Percentiles rank a stretch among this genome's conserved stretches.
Evolutionary conservation across 1,140 invertebrate species (phyloP).

Genomic region (Aphaenogaster ashmeadi): DNA sequence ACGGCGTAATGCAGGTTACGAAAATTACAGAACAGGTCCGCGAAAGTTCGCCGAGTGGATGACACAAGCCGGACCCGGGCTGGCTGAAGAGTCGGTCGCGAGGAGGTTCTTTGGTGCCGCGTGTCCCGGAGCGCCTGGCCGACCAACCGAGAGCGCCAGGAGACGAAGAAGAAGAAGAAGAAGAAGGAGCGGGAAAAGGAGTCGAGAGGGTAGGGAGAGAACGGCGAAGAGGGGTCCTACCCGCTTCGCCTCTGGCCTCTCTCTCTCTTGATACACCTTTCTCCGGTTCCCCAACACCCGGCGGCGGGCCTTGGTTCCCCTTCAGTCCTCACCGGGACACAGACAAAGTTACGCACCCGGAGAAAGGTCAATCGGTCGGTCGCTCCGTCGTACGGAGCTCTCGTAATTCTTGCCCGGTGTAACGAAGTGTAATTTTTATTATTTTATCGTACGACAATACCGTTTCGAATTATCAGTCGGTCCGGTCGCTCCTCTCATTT

Average conservation of each 20-base stretch:
- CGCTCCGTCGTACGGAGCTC: constrained; percentile 66
- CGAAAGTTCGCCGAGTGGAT: constrained; percentile 4
- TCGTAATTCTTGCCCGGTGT: constrained; percentile 49
- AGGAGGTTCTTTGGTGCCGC: constrained; percentile 1
- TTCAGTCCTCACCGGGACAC: constrained; percentile 85
- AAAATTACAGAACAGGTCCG: not conserved
- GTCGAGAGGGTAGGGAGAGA: constrained; percentile 68
- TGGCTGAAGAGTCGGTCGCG: constrained; percentile 31
- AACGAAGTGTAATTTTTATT: constrained; percentile 59
- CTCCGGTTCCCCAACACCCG: constrained; percentile 82
- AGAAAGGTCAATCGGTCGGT: constrained; percentile 81
- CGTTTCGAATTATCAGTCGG: constrained; percentile 5
- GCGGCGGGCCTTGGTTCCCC: constrained; percentile 75
- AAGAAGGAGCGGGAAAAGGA: constrained; percentile 62
- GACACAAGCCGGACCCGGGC: constrained; percentile 27
- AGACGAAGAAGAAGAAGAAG: constrained; percentile 24
- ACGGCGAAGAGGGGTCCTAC: constrained; percentile 76
- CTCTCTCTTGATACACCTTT: constrained; percentile 84
- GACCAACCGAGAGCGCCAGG: constrained; percentile 44
- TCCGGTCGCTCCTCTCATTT: not conserved
- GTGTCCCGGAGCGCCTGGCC: constrained; percentile 26
- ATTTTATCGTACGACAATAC: not conserved
- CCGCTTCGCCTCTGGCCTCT: constrained; percentile 68
- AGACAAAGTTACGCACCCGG: constrained; percentile 84
- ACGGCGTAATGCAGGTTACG: not conserved